These are phyloP conservation scores for Drosophila sechellia DNA, from an alignment of 1,140 invertebrate genomes.

Conservation along the genomic window DNA sequence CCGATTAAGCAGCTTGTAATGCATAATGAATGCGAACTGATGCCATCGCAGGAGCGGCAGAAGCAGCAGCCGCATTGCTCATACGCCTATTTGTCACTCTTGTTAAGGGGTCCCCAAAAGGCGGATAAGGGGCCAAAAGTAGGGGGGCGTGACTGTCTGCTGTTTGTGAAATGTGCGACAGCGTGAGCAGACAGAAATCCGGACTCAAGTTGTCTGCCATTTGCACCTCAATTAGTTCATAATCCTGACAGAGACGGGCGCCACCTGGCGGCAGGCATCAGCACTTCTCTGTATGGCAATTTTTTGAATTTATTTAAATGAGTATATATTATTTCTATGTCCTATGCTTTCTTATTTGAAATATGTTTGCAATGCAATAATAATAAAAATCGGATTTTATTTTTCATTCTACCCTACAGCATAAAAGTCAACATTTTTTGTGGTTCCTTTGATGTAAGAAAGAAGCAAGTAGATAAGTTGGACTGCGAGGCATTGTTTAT, in stretches of 20 bases:
- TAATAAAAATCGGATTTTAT: too few relatives aligned
- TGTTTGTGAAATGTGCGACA: constrained; percentile 48
- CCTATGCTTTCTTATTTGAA: too few relatives aligned
- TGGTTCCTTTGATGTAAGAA: neutral
- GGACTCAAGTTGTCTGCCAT: constrained; percentile 25
- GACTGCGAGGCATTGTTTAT: constrained; percentile 45
- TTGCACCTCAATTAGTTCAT: constrained; percentile 59
- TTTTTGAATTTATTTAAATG: too few relatives aligned
- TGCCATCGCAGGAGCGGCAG: constrained; percentile 31
- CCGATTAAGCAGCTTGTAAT: constrained; percentile 56
- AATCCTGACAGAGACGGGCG: constrained; percentile 42
- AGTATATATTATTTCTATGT: too few relatives aligned
- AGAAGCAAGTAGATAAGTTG: neutral
- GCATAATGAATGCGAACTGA: constrained; percentile 74
- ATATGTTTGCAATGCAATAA: too few relatives aligned
- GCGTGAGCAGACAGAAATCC: constrained; percentile 22
- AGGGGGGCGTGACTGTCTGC: constrained; percentile 24
- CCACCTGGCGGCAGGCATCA: constrained; percentile 39
- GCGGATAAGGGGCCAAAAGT: neutral
- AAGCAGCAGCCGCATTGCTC: constrained; percentile 41
- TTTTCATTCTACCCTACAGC: too few relatives aligned
- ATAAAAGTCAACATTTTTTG: neutral
- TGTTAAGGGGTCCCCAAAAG: neutral
- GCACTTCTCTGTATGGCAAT: neutral
- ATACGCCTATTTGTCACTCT: constrained; percentile 74